These are phyloP conservation scores for Tyto alba DNA, from an alignment of 2,113 vertebrate genomes.

Conservation along the genomic window DNA sequence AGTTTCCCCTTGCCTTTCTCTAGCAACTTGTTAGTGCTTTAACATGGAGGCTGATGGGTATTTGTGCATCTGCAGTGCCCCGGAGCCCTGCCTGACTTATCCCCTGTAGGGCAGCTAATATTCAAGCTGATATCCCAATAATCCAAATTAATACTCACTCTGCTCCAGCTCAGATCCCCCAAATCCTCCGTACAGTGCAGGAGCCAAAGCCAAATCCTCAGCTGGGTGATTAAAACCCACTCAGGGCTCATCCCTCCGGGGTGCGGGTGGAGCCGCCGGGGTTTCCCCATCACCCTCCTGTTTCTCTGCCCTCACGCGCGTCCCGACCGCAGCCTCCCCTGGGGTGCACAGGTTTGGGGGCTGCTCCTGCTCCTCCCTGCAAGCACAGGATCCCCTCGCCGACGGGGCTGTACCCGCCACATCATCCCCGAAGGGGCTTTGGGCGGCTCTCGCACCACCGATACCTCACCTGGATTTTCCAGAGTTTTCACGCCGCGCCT, in stretches of 20 bases:
- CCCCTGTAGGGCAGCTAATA: neutral
- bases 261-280: neutral
- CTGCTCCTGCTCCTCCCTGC: neutral
- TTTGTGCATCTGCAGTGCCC: neutral
- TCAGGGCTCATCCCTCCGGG: neutral
- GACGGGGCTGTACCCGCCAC: neutral
- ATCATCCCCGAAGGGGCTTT: fast-evolving
- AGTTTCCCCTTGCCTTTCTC: neutral
- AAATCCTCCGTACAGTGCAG: fast-evolving
- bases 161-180: neutral
- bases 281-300: neutral
- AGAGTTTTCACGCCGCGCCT: fast-evolving
- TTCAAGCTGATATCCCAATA: neutral
- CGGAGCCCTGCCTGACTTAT: neutral
- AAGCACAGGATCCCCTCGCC: fast-evolving
- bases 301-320: fast-evolving
- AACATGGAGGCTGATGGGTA: neutral
- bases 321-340: neutral
- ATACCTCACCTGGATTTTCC: neutral
- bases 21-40: neutral
- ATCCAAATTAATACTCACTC: neutral
- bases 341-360: neutral
- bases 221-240: neutral
- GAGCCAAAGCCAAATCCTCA: neutral
- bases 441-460: fast-evolving